Evolutionary conservation across 1,140 invertebrate genomes (phyloP), one percentile per base, ranked within the genome.

Genomic region (Oreohelix idahoensis): DNA sequence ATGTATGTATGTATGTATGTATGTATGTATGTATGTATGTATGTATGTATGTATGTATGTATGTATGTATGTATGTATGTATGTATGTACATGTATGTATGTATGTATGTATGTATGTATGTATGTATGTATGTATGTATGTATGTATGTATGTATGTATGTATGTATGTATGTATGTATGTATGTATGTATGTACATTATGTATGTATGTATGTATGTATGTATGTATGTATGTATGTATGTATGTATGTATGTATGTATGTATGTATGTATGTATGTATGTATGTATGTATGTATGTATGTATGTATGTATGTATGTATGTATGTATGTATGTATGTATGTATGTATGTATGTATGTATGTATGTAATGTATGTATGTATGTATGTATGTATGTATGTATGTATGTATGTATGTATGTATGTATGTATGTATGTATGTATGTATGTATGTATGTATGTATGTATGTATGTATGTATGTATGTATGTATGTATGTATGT

Each of bases 171-270:
- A n/a, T n/a, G n/a, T n/a, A n/a, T n/a, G n/a, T n/a, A n/a, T n/a
- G n/a, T n/a, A n/a, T n/a, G n/a, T n/a, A n/a, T n/a, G n/a, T n/a
- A n/a, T n/a, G n/a, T n/a, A n/a, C n/a, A n/a, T n/a, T 73, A 39
- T 36, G 70, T 73, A 39, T 53, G 75, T 45, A 35, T 45, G 2
- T 45, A 49, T 77, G 75, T 45, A 15, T 45, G 42, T 45, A 45
- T 45, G 15, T 63, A 49, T 79, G 58, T 39, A 38, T 63, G 78
- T 79, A n/a, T 32, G 51, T 20, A 49, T 66, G 78, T 32, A 38
- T 1, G 78, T 66, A 53, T 1, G 51, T 11, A 11, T 8, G 78
- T 32, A 35, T 1, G 78, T 38, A 53, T 1, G 51, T 32, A 53
- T 8, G 78, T 35, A 45, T 4, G 75, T 49, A 32, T 69, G 51